Conservation (phyloP, 2,888 invertebrate genomes). For the Yponomeuta sedellus region DNA sequence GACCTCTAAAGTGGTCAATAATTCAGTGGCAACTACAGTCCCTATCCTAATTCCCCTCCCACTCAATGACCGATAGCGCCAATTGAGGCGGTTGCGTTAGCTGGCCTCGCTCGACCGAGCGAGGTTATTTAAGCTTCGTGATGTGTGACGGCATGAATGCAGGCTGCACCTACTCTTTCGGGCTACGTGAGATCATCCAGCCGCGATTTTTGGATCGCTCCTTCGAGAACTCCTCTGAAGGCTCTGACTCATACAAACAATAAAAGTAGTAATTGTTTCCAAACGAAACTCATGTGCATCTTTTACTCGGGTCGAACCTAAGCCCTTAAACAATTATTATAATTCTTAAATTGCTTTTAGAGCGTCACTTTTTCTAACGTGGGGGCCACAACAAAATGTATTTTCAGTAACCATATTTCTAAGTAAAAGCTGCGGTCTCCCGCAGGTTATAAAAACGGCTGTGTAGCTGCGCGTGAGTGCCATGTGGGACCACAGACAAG, state of each 20-base stretch:
- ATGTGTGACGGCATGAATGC: slow-evolving; percentile 4
- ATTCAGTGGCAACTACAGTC: neutral
- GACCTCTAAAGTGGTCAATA: slow-evolving; percentile 3
- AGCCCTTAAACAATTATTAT: neutral
- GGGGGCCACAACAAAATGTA: neutral
- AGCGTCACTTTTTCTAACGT: neutral
- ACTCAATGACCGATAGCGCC: slow-evolving; percentile 9
- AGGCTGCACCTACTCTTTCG: neutral
- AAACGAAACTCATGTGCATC: neutral
- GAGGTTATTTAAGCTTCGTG: slow-evolving; percentile 58
- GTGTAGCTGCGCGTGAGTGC: slow-evolving; percentile 12
- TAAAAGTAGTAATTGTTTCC: neutral
- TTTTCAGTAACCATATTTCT: slow-evolving; percentile 29
- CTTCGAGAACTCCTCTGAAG: neutral
- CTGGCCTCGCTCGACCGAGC: slow-evolving; percentile 25
- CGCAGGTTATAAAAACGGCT: slow-evolving; percentile 39
- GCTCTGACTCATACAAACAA: neutral
- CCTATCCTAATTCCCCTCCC: slow-evolving; percentile 8
- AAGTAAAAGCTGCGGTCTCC: slow-evolving; percentile 36
- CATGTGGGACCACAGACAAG: slow-evolving; percentile 13
- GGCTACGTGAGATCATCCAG: neutral
- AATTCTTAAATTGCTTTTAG: no score
- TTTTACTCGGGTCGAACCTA: neutral
- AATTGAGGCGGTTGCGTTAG: slow-evolving; percentile 31
- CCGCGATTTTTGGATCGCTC: neutral